phyloP scores from a whole-genome alignment of 2,113 vertebrate genomes.

The Ptychochromis oligacanthus region DNA sequence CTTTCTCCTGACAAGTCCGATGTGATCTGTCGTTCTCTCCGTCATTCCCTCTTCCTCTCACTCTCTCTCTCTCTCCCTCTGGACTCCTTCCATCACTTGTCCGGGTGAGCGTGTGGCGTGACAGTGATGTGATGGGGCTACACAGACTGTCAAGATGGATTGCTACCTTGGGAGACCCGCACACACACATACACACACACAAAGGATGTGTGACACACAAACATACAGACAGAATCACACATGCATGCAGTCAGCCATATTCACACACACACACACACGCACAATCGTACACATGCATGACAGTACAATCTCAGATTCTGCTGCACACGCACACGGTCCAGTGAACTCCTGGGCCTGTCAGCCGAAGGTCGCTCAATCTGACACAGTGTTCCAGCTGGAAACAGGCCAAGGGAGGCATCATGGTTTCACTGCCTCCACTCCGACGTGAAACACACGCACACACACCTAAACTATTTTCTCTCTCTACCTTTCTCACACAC shows the following conservation, averaged over 20 bases:
- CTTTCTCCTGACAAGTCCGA: constrained; percentile 65
- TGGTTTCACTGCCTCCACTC: constrained; percentile 41
- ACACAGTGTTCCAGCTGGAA: constrained; percentile 74
- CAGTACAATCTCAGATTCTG: constrained; percentile 51
- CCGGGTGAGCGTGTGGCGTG: constrained; percentile 63
- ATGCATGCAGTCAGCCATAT: constrained; percentile 59
- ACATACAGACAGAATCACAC: constrained; percentile 47
- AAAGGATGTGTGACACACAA: constrained; percentile 40
- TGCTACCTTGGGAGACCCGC: constrained; percentile 65
- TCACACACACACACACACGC: constrained; percentile 62
- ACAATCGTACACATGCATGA: constrained; percentile 67
- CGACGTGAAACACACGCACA: constrained; percentile 40
- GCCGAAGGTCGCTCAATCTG: constrained; percentile 73
- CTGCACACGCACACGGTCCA: constrained; percentile 60
- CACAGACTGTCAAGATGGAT: constrained; percentile 75
- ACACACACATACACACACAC: constrained; percentile 7
- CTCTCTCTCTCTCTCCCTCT: constrained; percentile 40
- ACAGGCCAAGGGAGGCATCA: constrained; percentile 63
- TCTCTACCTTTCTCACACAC: not conserved
- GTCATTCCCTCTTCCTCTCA: constrained; percentile 46
- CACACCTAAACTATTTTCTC: constrained; percentile 12
- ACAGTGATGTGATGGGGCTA: constrained; percentile 76
- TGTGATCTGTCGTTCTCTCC: constrained; percentile 62
- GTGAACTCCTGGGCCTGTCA: constrained; percentile 74
- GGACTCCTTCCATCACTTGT: constrained; percentile 71